Evolutionary conservation across 2,888 invertebrate species (phyloP), one percentile per base, ranked within the genome.

Genomic region (Hemistola chrysoprasaria): DNA sequence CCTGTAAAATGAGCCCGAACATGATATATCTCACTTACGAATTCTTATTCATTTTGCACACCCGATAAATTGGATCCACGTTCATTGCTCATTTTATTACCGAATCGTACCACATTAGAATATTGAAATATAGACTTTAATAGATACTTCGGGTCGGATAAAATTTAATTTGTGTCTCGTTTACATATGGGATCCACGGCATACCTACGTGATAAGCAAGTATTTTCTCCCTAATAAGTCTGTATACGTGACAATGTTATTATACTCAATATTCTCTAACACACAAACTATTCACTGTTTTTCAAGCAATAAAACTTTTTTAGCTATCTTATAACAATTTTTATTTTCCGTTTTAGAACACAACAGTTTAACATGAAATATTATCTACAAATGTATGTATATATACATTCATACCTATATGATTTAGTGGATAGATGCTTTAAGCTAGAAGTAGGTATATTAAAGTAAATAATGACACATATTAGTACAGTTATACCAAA

Each of bases 11-110:
- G 81, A 73, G 72, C 69, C 74, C 62, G 78, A 74, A 70, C 78
- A 71, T 79, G 78, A 81, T 80, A 85, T 83, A 82, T 85, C 65
- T 71, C 71, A 72, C 75, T 74, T 72, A 75, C 71, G 70, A 71
- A 73, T 75, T 78, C 75, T 79, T 78, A 74, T 74, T 78, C 72
- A 75, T 73, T 79, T 73, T 71, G 65, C 64, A 67, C 62, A 59
- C 53, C 59, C 68, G 63, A 79, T 77, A 77, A 79, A 82, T 81
- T 79, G 72, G 69, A 71, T 71, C 65, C 60, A 53, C 60, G 56
- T 65, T 67, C 62, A 72, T 72, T 71, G 65, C 68, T 63, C 62
- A 63, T 71, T 75, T 72, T 72, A 67, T 76, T 71, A 66, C 60
- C 60, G 53, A 63, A 56, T 54, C 36, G 27, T 32, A 40, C 38